phyloP scores from a whole-genome alignment of 2,113 vertebrate genomes.

The Urocitellus parryii region DNA sequence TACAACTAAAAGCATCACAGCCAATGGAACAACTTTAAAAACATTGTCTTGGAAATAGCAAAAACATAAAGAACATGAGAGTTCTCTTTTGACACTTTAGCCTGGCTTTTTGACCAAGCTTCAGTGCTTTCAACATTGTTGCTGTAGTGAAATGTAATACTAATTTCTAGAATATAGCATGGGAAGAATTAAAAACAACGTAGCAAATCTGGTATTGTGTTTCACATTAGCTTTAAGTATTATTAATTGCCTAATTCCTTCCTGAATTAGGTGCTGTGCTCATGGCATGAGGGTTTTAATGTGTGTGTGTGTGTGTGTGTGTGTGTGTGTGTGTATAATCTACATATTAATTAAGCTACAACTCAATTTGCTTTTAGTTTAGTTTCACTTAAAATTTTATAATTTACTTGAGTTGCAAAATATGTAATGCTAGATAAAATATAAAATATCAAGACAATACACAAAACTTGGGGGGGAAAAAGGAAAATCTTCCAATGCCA shows the following conservation, averaged over 20 bases:
- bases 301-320: background rate
- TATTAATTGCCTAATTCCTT: background rate
- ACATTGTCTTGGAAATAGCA: background rate
- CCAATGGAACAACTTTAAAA: slow-evolving; percentile 33
- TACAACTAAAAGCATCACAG: slow-evolving; percentile 8
- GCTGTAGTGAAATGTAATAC: background rate
- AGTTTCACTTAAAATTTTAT: background rate
- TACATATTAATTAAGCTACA: background rate
- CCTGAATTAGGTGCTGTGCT: background rate
- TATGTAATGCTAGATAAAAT: background rate
- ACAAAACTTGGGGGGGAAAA: background rate
- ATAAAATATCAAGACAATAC: background rate
- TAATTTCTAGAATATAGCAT: background rate
- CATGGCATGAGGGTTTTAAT: background rate
- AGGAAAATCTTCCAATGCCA: background rate
- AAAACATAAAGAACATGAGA: slow-evolving; percentile 9
- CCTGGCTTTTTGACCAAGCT: background rate
- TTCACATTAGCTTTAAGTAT: background rate
- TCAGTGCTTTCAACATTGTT: slow-evolving; percentile 22
- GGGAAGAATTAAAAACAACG: background rate
- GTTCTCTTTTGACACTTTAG: background rate
- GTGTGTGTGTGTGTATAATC: background rate
- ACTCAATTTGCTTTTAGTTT: background rate
- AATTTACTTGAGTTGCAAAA: background rate
- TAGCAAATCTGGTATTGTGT: background rate